Percentiles rank a stretch among this genome's conserved stretches.
phyloP scores from a whole-genome alignment of 2,797 vertebrate species.

The Eurystomus glaucurus region DNA sequence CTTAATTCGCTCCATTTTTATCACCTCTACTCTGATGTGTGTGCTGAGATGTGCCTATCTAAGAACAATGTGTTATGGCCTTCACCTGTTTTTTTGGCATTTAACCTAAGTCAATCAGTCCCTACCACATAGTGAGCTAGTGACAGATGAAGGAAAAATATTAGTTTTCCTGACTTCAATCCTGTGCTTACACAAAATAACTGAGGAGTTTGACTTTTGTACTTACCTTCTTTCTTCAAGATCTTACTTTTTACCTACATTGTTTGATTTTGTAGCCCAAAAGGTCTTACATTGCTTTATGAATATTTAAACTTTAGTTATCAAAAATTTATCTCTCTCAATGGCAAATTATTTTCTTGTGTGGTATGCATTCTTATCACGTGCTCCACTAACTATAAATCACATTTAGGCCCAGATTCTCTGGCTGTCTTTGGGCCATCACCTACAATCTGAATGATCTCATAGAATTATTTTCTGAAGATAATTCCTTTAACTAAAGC shows the following conservation, averaged over 20 bases:
- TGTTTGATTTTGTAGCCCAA: background rate
- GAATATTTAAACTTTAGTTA: background rate
- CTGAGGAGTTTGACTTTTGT: background rate
- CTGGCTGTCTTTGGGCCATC: background rate
- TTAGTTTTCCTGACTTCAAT: background rate
- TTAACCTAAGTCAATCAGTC: background rate
- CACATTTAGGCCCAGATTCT: background rate
- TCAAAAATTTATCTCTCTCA: background rate
- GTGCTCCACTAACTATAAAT: background rate
- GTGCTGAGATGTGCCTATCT: background rate
- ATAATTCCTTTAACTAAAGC: background rate
- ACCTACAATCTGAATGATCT: background rate
- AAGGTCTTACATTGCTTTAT: background rate
- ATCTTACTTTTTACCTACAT: rapidly evolving
- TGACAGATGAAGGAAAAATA: background rate
- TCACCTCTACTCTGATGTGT: background rate
- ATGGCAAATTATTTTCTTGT: background rate
- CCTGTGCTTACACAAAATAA: background rate
- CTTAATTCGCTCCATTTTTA: background rate
- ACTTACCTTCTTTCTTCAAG: background rate
- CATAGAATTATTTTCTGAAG: background rate
- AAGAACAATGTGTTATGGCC: background rate
- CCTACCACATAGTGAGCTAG: background rate
- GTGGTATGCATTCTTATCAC: background rate
- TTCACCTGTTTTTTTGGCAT: background rate